Conservation (phyloP, 2,888 invertebrate genomes). For the Ischnura elegans region DNA sequence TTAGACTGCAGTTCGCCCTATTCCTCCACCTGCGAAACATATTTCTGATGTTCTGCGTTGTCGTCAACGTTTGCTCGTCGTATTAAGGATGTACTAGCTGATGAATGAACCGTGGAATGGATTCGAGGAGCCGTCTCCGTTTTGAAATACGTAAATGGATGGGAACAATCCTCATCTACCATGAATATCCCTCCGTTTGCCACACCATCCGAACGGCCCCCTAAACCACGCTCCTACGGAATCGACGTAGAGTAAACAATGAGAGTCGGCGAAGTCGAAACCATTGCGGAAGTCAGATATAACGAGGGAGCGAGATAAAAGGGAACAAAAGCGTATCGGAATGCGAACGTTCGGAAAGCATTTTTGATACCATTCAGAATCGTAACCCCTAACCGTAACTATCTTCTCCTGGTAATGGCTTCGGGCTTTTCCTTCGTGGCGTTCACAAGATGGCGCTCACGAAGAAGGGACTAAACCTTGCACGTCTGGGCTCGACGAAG, state of each 20-base stretch:
- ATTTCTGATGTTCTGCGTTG: too few relatives aligned
- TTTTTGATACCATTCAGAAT: neutral
- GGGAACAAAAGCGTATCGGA: constrained; percentile 28
- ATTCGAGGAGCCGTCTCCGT: neutral
- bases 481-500: too few relatives aligned
- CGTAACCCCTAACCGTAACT: neutral
- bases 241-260: neutral
- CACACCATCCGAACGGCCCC: neutral
- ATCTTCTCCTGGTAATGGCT: neutral
- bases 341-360: constrained; percentile 26
- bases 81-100: too few relatives aligned
- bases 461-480: too few relatives aligned
- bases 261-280: neutral
- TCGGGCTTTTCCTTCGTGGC: neutral
- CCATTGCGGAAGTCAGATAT: too few relatives aligned
- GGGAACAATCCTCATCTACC: neutral
- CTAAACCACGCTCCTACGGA: neutral
- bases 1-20: too few relatives aligned
- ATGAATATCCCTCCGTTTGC: neutral
- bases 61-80: too few relatives aligned
- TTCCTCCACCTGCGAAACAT: too few relatives aligned
- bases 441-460: too few relatives aligned
- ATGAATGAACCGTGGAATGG: too few relatives aligned
- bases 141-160: neutral
- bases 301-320: constrained; percentile 20